phyloP scores from a whole-genome alignment of 2,797 vertebrate genomes.

The Myripristis murdjan region DNA sequence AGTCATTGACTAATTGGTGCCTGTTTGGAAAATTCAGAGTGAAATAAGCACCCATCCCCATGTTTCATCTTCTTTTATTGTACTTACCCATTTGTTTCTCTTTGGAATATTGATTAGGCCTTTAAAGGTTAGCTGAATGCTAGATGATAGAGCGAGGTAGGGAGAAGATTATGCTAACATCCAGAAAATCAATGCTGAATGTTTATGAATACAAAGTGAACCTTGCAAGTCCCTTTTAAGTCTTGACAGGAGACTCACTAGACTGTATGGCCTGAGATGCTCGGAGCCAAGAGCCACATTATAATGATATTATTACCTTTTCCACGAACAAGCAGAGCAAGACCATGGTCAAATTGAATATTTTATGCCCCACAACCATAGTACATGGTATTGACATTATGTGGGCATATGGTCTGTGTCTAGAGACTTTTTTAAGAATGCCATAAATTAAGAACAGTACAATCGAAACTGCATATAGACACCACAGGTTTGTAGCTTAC shows the following conservation, averaged over 20 bases:
- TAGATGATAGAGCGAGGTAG: background rate
- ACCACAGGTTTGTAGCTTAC: constrained; percentile 4
- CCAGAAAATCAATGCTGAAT: constrained; percentile 10
- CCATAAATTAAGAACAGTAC: too few species aligned
- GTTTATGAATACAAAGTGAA: constrained; percentile 7
- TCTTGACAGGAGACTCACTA: background rate
- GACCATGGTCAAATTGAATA: too few species aligned
- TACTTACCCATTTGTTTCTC: background rate
- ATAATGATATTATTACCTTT: too few species aligned
- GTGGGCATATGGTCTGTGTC: background rate
- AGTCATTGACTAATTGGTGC: too few species aligned
- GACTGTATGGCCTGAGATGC: background rate
- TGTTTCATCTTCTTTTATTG: too few species aligned
- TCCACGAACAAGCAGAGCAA: too few species aligned
- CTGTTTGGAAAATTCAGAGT: too few species aligned
- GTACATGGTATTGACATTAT: background rate
- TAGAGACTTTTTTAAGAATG: too few species aligned
- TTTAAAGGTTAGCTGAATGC: background rate
- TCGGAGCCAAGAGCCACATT: background rate
- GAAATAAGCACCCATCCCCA: too few species aligned
- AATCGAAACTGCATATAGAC: too few species aligned
- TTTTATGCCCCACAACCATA: too few species aligned
- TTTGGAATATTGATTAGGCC: background rate
- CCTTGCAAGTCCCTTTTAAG: background rate
- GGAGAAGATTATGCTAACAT: background rate